Percentiles rank a stretch among this genome's conserved stretches.
phyloP scores from a whole-genome alignment of 2,797 vertebrate species.

The Pseudotriccus pelzelni region DNA sequence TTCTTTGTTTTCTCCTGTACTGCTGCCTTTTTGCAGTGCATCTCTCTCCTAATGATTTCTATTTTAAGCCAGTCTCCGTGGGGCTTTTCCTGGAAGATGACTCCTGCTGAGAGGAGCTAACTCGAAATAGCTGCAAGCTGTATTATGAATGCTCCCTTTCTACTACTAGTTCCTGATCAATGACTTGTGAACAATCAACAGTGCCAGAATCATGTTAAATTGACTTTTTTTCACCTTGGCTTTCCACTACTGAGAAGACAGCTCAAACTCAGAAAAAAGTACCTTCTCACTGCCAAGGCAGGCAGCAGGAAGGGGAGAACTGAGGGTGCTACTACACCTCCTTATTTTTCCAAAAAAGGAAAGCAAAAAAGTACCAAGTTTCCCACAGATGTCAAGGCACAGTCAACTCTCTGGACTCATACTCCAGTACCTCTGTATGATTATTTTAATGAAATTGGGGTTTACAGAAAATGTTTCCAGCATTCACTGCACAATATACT shows the following conservation, averaged over 20 bases:
- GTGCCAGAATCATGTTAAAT: not conserved
- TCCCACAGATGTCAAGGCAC: not conserved
- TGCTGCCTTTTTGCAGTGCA: not conserved
- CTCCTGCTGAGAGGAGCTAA: not conserved
- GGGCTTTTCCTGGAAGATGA: conserved; percentile 20
- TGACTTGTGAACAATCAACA: not conserved
- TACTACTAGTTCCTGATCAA: not conserved
- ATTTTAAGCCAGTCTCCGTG: not conserved
- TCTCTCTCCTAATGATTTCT: not conserved
- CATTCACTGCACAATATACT: not conserved
- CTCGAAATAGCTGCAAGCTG: not conserved
- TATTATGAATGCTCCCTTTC: not conserved
- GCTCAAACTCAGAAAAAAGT: not conserved
- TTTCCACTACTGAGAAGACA: not conserved
- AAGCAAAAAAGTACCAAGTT: not conserved
- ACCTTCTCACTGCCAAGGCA: not conserved
- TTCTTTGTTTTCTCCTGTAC: not conserved
- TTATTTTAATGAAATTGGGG: not conserved
- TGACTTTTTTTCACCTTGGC: not conserved
- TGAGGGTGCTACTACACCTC: not conserved
- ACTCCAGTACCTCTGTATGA: not conserved
- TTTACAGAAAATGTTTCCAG: not conserved
- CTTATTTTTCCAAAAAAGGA: not conserved
- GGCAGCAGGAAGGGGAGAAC: not conserved
- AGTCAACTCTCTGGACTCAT: not conserved